Conservation (phyloP, 1,140 invertebrate species). For the Listronotus oregonensis region DNA sequence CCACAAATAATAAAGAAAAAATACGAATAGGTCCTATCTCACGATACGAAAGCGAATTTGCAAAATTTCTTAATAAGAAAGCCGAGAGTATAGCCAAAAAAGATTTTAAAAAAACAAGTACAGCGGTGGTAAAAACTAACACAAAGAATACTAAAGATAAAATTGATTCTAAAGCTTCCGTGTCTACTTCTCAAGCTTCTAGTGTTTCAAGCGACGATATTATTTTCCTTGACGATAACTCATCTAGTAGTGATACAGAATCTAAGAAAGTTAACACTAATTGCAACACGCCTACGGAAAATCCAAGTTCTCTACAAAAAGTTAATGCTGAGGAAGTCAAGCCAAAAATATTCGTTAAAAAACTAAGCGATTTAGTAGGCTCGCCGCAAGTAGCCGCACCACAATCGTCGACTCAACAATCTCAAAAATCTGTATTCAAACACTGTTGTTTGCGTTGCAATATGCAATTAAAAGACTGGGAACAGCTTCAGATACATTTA, state of each 20-base stretch:
- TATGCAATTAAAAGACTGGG: neutral
- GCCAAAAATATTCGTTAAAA: slow-evolving; percentile 22
- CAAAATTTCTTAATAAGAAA: slow-evolving; percentile 3
- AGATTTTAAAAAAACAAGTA: too few relatives aligned
- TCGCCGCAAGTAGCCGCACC: neutral
- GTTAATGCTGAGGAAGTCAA: neutral
- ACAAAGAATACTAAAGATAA: too few relatives aligned
- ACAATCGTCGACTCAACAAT: too few relatives aligned
- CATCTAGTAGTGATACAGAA: too few relatives aligned
- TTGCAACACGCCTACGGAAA: neutral
- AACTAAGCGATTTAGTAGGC: slow-evolving; percentile 11
- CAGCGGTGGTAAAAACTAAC: too few relatives aligned
- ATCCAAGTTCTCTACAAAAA: neutral
- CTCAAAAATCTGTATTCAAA: too few relatives aligned
- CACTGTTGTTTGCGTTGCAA: neutral
- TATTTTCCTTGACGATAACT: too few relatives aligned
- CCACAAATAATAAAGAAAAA: neutral
- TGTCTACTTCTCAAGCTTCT: too few relatives aligned
- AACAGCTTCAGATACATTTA: neutral
- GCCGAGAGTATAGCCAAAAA: too few relatives aligned
- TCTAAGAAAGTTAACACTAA: too few relatives aligned
- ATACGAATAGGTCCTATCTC: slow-evolving; percentile 2
- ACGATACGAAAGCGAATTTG: slow-evolving; percentile 16
- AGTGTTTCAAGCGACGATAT: too few relatives aligned
- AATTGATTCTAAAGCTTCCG: neutral